Conservation (phyloP, 53 echinoderm and acorn worm genomes). For the Patiria pectinifera region DNA sequence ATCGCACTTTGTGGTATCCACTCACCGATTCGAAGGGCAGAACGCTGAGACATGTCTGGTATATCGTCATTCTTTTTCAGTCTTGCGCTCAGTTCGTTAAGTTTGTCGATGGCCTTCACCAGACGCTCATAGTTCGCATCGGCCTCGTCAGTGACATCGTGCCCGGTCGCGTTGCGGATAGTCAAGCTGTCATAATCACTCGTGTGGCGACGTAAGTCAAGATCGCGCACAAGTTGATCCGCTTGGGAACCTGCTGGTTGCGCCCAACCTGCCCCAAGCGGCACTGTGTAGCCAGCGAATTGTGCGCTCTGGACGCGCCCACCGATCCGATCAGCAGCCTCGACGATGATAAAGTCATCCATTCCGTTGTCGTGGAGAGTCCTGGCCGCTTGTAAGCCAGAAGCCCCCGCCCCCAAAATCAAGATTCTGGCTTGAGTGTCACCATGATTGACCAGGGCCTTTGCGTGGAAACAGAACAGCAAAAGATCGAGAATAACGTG, state of each 20-base stretch:
- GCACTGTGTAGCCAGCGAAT: slow-evolving; percentile 41
- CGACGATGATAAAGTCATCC: slow-evolving; percentile 66
- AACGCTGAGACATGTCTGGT: neutral
- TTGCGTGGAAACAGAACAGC: too few relatives aligned
- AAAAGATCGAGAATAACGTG: too few relatives aligned
- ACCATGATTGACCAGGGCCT: too few relatives aligned
- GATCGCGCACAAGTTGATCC: slow-evolving; percentile 1
- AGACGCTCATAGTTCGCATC: slow-evolving; percentile 40
- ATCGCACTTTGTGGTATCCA: too few relatives aligned
- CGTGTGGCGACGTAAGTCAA: slow-evolving; percentile 12
- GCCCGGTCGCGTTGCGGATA: too few relatives aligned
- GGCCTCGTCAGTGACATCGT: too few relatives aligned
- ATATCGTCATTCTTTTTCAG: neutral
- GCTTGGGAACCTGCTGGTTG: slow-evolving; percentile 11
- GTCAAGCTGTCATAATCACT: slow-evolving; percentile 4
- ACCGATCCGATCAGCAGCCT: slow-evolving; percentile 55
- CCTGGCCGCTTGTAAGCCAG: too few relatives aligned
- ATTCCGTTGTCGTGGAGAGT: slow-evolving; percentile 53
- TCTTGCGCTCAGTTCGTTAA: neutral
- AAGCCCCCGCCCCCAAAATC: neutral
- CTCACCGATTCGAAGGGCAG: too few relatives aligned
- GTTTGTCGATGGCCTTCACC: slow-evolving; percentile 21
- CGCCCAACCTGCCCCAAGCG: slow-evolving; percentile 49
- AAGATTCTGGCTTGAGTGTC: too few relatives aligned
- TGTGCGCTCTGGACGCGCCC: slow-evolving; percentile 35